These are phyloP conservation scores for Lordiphosa fenestrarum DNA, from an alignment of 2,888 invertebrate genomes.

Conservation along the genomic window DNA sequence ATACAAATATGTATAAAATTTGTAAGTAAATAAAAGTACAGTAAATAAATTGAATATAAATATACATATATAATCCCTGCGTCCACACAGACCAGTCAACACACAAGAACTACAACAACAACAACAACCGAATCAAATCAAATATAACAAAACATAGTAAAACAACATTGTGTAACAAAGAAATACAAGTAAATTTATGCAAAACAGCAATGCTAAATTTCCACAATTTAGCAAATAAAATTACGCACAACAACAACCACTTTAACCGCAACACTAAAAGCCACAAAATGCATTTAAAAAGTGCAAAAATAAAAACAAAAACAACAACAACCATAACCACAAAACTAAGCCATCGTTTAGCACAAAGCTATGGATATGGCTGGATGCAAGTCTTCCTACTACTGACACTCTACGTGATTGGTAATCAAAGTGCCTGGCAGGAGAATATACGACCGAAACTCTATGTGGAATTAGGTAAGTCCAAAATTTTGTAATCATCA, in stretches of 20 bases:
- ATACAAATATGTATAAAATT: conserved; percentile 46
- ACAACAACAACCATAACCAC: conserved; percentile 45
- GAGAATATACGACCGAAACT: conserved; percentile 95
- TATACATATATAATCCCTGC: conserved; percentile 25
- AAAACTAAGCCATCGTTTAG: conserved; percentile 49
- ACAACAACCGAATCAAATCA: conserved; percentile 23
- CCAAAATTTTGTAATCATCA: neutral
- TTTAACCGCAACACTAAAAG: conserved; percentile 25
- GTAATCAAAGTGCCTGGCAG: conserved; percentile 88
- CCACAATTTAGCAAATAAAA: conserved; percentile 49
- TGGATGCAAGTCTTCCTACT: conserved; percentile 77
- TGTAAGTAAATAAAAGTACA: conserved; percentile 46
- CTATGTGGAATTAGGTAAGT: conserved; percentile 95
- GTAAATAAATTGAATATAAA: conserved; percentile 44
- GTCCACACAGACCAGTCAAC: conserved; percentile 24
- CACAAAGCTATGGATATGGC: conserved; percentile 46
- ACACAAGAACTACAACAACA: conserved; percentile 33
- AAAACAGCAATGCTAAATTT: conserved; percentile 62
- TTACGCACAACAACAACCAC: conserved; percentile 37
- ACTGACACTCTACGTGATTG: conserved; percentile 79
- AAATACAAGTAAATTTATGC: conserved; percentile 56
- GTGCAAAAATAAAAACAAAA: conserved; percentile 41
- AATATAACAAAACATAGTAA: conserved; percentile 11
- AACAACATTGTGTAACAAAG: conserved; percentile 27
- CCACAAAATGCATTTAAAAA: conserved; percentile 38